Base-by-base conservation (phyloP, 2,888 invertebrate genomes). In the Escarpia spicata region DNA sequence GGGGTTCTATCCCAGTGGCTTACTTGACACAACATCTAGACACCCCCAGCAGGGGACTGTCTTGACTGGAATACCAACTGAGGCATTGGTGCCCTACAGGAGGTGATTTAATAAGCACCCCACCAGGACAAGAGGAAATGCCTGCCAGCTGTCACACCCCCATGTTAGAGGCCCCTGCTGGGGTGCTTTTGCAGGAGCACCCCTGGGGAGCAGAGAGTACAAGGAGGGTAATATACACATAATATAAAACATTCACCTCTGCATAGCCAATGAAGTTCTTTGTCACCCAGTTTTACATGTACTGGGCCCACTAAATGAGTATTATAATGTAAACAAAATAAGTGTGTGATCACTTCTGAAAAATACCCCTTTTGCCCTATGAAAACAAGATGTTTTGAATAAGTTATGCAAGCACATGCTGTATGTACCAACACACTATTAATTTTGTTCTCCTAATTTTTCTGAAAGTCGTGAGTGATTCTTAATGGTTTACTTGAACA, bases 111-210 rank as follows among this genome's bases (percentile, higher is more conserved):
- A 75, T 75, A 75, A 75, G 75, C 75, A 26, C 75, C 75, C 75
- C 75, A 75, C 75, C 75, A 75, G 75, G 75, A 26, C 75, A 26
- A 75, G 75, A 75, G 75, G 75, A 75, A 75, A 75, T 75, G 75
- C 26, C 75, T 75, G 75, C 75, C 75, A 75, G 75, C 75, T 75
- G 75, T 75, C 19, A 75, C 75, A 19, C 75, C 75, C n/a, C 19
- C 75, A 75, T 75, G 19, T 26, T 75, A 75, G 26, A 75, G 26
- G 19, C 75, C 75, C 75, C 75, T 26, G 75, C 75, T 75, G 75
- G 19, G 75, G 75, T 75, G 75, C 26, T 75, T 75, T 75, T 75
- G 75, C n/a, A 75, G 15, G 75, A 75, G 75, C 15, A 75, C 75
- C 75, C 75, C 60, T 26, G 19, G 2, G 75, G 75, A 6, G n/a